phyloP scores from a whole-genome alignment of 2,888 invertebrate genomes.

The Pollenia griseotomentosa region DNA sequence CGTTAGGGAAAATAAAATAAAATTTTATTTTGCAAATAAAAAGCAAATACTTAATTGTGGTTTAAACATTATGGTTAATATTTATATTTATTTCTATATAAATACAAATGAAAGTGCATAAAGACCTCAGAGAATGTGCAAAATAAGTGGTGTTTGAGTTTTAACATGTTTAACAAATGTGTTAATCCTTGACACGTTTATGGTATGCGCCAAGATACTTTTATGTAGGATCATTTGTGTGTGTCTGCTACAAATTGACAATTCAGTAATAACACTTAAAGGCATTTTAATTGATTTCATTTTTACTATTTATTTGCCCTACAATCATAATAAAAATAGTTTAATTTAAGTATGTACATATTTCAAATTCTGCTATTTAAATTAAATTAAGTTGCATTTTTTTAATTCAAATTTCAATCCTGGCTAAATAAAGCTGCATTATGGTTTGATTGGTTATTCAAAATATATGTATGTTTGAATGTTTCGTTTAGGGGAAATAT shows the following conservation, averaged over 20 bases:
- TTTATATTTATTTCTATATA: not conserved
- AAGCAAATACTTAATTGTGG: conserved; percentile 21
- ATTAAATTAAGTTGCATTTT: too few species aligned
- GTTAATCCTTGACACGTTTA: conserved; percentile 47
- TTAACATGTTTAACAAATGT: conserved; percentile 44
- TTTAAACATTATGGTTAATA: conserved; percentile 23
- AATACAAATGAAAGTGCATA: too few species aligned
- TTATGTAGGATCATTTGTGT: too few species aligned
- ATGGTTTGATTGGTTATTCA: conserved; percentile 6
- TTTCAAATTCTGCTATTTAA: too few species aligned
- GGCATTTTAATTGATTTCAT: too few species aligned
- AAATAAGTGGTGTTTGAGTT: not conserved
- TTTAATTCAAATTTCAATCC: too few species aligned
- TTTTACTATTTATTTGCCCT: too few species aligned
- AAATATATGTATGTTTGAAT: not conserved
- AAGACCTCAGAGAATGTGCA: too few species aligned
- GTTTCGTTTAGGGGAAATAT: not conserved
- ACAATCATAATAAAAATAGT: too few species aligned
- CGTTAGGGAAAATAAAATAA: not conserved
- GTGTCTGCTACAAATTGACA: too few species aligned
- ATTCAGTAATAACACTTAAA: too few species aligned
- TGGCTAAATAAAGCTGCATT: not conserved
- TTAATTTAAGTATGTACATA: too few species aligned
- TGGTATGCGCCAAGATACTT: conserved; percentile 1
- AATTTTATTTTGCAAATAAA: conserved; percentile 19